Evolutionary conservation across 1,140 invertebrate genomes (phyloP).

Genomic region (Delia radicum): DNA sequence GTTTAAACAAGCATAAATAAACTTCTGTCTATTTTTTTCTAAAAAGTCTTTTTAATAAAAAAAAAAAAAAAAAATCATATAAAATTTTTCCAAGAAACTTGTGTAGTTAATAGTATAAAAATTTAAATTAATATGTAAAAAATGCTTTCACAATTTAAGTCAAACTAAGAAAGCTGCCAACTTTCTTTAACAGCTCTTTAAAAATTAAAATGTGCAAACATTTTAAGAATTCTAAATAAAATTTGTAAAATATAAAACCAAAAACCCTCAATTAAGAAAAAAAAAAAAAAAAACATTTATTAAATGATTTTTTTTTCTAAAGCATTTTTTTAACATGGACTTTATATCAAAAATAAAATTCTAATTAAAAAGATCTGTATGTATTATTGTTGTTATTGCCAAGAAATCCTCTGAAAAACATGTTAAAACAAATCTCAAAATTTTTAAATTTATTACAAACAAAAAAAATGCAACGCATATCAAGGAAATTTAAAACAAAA

Average conservation of each 20-base stretch:
- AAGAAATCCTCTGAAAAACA: neutral
- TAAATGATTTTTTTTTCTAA: neutral
- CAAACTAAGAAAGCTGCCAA: neutral
- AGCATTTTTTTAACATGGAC: neutral
- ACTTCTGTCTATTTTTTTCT: neutral
- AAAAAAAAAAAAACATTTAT: neutral
- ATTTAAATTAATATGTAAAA: neutral
- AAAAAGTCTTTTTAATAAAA: neutral
- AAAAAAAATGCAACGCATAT: conserved; percentile 50
- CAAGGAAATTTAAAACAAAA: conserved; percentile 33
- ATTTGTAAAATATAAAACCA: neutral
- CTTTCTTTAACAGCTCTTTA: neutral
- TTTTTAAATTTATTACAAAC: neutral
- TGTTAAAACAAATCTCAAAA: conserved; percentile 24
- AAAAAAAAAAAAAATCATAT: conserved; percentile 2
- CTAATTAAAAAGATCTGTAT: neutral
- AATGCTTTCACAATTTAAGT: neutral
- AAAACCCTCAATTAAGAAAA: neutral
- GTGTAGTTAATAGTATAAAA: neutral
- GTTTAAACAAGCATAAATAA: neutral
- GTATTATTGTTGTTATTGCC: neutral
- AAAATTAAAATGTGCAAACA: neutral
- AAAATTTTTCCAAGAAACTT: neutral
- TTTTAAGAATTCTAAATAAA: neutral
- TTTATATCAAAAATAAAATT: neutral